Conservation (phyloP, 1,140 invertebrate species). For the Lepidurus apus region DNA sequence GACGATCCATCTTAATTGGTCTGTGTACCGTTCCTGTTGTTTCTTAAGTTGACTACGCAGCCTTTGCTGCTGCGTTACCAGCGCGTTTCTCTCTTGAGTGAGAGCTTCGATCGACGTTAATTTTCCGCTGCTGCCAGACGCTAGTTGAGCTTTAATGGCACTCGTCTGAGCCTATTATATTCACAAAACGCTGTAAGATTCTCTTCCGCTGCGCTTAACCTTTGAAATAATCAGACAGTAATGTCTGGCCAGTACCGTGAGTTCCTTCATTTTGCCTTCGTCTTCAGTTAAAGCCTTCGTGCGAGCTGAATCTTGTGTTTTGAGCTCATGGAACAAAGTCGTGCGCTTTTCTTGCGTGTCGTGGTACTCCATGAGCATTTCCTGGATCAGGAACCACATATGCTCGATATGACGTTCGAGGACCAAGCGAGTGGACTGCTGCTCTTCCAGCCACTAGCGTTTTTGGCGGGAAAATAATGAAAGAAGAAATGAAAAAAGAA, state of each 20-base stretch:
- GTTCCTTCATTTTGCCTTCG: background rate
- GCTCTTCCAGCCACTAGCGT: background rate
- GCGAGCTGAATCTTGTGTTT: background rate
- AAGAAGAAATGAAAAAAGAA: background rate
- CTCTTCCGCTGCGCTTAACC: background rate
- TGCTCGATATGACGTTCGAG: constrained; percentile 13
- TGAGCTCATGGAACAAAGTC: background rate
- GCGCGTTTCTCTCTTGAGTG: background rate
- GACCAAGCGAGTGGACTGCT: constrained; percentile 7
- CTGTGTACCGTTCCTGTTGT: background rate
- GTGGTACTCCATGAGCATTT: background rate
- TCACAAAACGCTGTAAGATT: background rate
- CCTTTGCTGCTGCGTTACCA: background rate
- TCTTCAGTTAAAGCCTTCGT: background rate
- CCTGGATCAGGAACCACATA: constrained; percentile 15
- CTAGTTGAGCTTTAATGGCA: background rate
- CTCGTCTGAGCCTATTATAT: constrained; percentile 3
- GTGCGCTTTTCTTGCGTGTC: constrained; percentile 18
- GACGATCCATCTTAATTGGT: background rate
- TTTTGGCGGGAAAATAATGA: background rate
- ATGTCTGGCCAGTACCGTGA: background rate
- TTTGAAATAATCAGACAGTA: background rate
- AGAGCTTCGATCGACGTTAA: constrained; percentile 4
- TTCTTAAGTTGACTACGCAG: background rate
- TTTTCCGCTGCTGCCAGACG: background rate